These are phyloP conservation scores for Hypsopygia costalis DNA, from an alignment of 2,888 invertebrate genomes.

Conservation along the genomic window DNA sequence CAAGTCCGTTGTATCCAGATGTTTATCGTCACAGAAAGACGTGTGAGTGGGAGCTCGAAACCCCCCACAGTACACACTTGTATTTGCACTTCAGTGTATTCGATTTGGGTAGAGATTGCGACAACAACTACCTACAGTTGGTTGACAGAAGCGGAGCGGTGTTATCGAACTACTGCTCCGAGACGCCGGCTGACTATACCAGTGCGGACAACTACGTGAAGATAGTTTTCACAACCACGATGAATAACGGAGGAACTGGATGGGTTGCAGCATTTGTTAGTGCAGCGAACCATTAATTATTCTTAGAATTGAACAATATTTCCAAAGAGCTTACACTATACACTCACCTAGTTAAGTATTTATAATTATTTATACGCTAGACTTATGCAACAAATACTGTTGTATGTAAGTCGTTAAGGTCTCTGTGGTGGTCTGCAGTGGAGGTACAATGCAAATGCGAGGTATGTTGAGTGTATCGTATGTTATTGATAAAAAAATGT, in stretches of 20 bases:
- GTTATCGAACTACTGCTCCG: slow-evolving; percentile 63
- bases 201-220: slow-evolving; percentile 77
- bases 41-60: slow-evolving; percentile 67
- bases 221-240: slow-evolving; percentile 82
- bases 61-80: slow-evolving; percentile 46
- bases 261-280: slow-evolving; percentile 78
- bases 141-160: slow-evolving; percentile 66
- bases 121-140: slow-evolving; percentile 83
- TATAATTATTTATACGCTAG: slow-evolving; percentile 56
- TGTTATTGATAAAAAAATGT: no score
- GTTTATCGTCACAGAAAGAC: slow-evolving; percentile 43
- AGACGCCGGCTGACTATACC: slow-evolving; percentile 81
- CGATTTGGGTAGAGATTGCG: slow-evolving; percentile 84
- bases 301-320: no score
- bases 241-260: slow-evolving; percentile 86
- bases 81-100: slow-evolving; percentile 64
- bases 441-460: no score
- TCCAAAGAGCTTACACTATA: no score
- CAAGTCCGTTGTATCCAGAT: slow-evolving; percentile 65
- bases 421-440: no score
- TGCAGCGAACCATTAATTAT: slow-evolving; percentile 1
- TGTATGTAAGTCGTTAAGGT: no score
- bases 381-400: slow-evolving; percentile 87
- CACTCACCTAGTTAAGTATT: slow-evolving; percentile 5
- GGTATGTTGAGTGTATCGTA: no score